These are phyloP conservation scores for Heliornis fulica DNA, from an alignment of 2,113 vertebrate genomes.

Conservation along the genomic window DNA sequence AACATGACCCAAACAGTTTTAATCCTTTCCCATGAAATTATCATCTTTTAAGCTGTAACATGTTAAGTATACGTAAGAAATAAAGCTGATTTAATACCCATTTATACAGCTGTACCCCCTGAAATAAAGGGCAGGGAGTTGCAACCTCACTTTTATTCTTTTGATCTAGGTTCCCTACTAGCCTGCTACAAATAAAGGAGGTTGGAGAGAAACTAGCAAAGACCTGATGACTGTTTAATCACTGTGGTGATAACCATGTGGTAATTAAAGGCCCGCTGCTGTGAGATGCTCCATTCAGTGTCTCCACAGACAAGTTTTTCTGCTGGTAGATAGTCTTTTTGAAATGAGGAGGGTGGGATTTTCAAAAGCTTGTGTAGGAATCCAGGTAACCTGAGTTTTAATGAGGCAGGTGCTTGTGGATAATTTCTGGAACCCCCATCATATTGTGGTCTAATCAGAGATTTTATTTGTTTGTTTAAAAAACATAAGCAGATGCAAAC, in stretches of 20 bases:
- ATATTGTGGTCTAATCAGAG: background rate
- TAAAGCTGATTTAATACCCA: background rate
- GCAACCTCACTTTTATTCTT: background rate
- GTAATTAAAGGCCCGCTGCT: conserved; percentile 20
- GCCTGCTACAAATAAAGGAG: background rate
- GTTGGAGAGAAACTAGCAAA: background rate
- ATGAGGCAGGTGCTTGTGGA: background rate
- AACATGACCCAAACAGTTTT: background rate
- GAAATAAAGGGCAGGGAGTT: background rate
- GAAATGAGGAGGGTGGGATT: background rate
- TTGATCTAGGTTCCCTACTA: background rate
- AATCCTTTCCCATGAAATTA: background rate
- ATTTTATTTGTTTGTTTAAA: background rate
- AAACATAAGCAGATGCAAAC: background rate
- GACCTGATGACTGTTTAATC: background rate
- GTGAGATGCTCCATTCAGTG: background rate
- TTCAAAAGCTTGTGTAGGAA: background rate
- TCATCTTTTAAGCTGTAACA: background rate
- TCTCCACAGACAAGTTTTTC: background rate
- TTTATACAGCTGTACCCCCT: background rate
- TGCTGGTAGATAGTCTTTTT: background rate
- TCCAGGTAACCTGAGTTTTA: background rate
- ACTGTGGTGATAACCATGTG: background rate
- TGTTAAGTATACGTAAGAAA: background rate
- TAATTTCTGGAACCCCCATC: background rate